Base-by-base conservation (phyloP, 1,140 invertebrate genomes). In the Leptinotarsa defecta region DNA sequence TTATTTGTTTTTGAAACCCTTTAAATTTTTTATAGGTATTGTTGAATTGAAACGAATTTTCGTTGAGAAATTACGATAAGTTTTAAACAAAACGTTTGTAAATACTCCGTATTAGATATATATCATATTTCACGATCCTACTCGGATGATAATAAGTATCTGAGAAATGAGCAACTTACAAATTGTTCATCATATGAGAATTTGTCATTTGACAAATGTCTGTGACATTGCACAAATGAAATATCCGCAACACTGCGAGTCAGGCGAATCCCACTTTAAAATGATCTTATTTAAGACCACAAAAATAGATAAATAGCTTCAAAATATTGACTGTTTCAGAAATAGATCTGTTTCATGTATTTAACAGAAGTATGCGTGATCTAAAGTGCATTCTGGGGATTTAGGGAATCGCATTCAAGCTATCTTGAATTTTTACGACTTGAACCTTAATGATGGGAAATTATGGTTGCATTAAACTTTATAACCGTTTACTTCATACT, bases 301-400 rank as follows among this genome's bases (percentile, higher is more conserved):
- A 57, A 57, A 57, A 57, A 57, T 57, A 57, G 52, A 57, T 57
- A n/a, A 57, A 57, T 57, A 57, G 52, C 13, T 57, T 17, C n/a
- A 57, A 57, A 57, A 57, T 57, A 57, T 57, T 57, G 52, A 57
- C 52, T 19, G 52, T 57, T 57, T 57, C 52, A 17, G 52, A 57
- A 57, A 57, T 57, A 57, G 52, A 57, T 17, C 5, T 63, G 43
- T 71, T 75, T 75, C 68, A 71, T 75, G 68, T 62, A 69, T 70
- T 70, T 63, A 61, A n/a, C 65, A 71, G 52, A 15, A 64, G 48
- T 34, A 19, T 27, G 49, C 13, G 65, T 68, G 65, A 68, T 68
- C 17, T 68, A 43, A 13, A 8, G 24, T 24, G 65, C n/a, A 68
- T 43, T 24, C 6, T 27, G 27, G n/a, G 63, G 63, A 64, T 64